phyloP scores from a whole-genome alignment of 2,113 vertebrate species.

The Nesoenas mayeri region DNA sequence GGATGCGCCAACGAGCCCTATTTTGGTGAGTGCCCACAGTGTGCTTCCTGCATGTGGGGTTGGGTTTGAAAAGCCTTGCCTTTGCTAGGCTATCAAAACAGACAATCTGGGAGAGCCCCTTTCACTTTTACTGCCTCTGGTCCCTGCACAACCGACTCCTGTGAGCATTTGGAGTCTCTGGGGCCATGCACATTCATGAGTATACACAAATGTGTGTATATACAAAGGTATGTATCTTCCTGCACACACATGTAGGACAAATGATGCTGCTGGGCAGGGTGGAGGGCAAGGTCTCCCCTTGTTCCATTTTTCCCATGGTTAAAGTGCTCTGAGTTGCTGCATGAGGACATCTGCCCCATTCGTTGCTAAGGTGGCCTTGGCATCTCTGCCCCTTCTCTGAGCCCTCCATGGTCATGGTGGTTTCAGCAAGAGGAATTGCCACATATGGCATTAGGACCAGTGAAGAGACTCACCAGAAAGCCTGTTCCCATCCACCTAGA shows the following conservation, averaged over 20 bases:
- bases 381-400: neutral
- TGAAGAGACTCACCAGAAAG: neutral
- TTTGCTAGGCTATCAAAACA: neutral
- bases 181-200: neutral
- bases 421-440: neutral
- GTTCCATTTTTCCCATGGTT: neutral
- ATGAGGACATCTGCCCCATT: neutral
- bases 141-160: neutral
- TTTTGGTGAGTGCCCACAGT: conserved; percentile 79
- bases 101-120: neutral
- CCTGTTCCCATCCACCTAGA: neutral
- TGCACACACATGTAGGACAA: neutral
- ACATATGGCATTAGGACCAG: neutral
- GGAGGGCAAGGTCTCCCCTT: neutral
- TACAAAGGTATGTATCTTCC: neutral
- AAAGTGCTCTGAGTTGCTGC: neutral
- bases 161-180: neutral
- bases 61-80: neutral
- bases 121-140: neutral
- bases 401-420: neutral
- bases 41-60: fast-evolving
- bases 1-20: conserved; percentile 96
- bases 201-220: neutral
- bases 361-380: neutral
- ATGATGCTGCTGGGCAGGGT: neutral